Percentiles rank a stretch among this genome's conserved stretches.
These are phyloP conservation scores for Epirrhoe alternata DNA, from an alignment of 2,888 invertebrate species.

Conservation along the genomic window DNA sequence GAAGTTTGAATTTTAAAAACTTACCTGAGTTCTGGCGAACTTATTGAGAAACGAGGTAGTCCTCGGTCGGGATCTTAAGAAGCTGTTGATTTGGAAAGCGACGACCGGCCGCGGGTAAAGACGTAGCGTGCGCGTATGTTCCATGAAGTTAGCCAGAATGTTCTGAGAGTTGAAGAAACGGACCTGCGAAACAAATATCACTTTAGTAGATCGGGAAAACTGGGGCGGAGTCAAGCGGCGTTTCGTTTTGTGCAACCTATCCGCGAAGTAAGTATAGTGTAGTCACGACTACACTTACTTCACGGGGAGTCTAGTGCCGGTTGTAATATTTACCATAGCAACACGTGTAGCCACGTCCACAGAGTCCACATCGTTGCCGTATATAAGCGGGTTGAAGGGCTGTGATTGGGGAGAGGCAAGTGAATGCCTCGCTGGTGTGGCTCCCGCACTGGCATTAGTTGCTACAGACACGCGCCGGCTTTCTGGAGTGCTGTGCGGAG, in stretches of 20 bases:
- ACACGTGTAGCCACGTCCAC: conserved; percentile 99
- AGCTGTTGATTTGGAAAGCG: conserved; percentile 98
- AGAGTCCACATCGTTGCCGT: conserved; percentile 97
- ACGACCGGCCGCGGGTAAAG: conserved; percentile 99
- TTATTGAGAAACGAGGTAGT: conserved; percentile 95
- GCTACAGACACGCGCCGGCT: conserved; percentile 71
- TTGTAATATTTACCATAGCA: conserved; percentile 69
- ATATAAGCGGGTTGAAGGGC: conserved; percentile 94
- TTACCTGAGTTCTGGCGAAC: conserved; percentile 96
- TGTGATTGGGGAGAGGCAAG: conserved; percentile 78
- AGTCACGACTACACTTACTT: too few species aligned
- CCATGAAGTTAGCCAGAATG: conserved; percentile 97
- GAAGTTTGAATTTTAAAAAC: too few species aligned
- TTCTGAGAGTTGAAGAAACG: conserved; percentile 99
- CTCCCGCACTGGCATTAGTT: conserved; percentile 61
- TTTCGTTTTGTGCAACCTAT: too few species aligned
- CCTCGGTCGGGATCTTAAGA: conserved; percentile 95
- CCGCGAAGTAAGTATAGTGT: too few species aligned
- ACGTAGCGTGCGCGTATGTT: conserved; percentile 98
- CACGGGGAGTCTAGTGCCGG: too few species aligned
- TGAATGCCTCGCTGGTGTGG: conserved; percentile 75
- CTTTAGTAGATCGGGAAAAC: too few species aligned
- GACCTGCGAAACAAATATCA: conserved; percentile 81
- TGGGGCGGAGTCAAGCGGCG: too few species aligned
- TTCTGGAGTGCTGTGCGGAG: conserved; percentile 74